Base-by-base conservation (phyloP, 2,888 invertebrate genomes). In the Perizoma flavofasciatum region DNA sequence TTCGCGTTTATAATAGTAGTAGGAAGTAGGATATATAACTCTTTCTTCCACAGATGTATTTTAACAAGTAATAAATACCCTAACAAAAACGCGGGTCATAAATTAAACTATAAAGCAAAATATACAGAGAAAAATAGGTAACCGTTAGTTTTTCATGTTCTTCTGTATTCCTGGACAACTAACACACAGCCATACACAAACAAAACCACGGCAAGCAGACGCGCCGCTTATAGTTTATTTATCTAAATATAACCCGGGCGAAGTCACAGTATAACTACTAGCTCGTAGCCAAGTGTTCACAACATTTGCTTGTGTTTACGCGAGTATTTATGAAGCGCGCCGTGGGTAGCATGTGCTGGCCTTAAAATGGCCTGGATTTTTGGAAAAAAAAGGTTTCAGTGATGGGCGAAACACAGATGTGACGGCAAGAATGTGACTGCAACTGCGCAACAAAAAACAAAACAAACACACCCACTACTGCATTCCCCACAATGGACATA, bases 291-390 rank as follows among this genome's bases (percentile, higher is more conserved):
- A 82, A 89, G 88, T 88, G 88, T 86, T 88, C 81, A 78, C 74
- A 80, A 83, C 83, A 83, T 45, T 78, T 78, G 83, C 73, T 77
- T 90, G 89, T 89, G 89, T 89, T 89, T 89, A 86, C 64, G 34
- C n/a, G 41, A 33, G 8, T 68, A 68, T 68, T 68, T 67, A 50
- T 86, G 87, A 86, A 79, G 77, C 85, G 68, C 71, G 78, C 86
- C 83, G 85, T 85, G 87, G 84, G 83, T 82, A 77, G 73, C 76
- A 81, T 86, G 72, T 71, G 74, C 72, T 71, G 66, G 71, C 71
- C 74, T 75, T 76, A 77, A n/a, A n/a, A n/a, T n/a, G n/a, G n/a
- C n/a, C n/a, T n/a, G n/a, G 73, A 67, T 74, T 75, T 74, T 67
- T 65, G 65, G 71, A 70, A 72, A 70, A 55, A 67, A 59, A 48